phyloP scores from a whole-genome alignment of 1,140 invertebrate species.

The Phymastichus coffea region DNA sequence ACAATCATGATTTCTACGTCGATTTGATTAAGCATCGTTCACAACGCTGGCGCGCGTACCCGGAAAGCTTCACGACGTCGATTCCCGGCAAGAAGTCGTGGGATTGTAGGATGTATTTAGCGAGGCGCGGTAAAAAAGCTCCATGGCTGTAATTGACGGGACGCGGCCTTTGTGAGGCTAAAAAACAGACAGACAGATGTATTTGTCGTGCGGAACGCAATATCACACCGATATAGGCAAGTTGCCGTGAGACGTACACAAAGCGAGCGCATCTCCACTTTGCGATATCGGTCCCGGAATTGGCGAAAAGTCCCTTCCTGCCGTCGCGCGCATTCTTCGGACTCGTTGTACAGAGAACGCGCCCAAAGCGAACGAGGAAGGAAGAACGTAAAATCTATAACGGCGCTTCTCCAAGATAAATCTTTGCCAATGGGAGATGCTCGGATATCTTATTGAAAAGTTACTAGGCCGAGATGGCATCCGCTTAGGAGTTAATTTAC shows the following conservation, averaged over 20 bases:
- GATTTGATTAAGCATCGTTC: too few relatives aligned
- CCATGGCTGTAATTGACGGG: too few relatives aligned
- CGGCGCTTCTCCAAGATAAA: slow-evolving; percentile 13
- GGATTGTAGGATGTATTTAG: too few relatives aligned
- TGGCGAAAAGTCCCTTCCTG: slow-evolving; percentile 18
- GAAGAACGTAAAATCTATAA: slow-evolving; percentile 11
- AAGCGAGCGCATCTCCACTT: background rate
- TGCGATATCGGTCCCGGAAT: background rate
- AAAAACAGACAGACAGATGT: too few relatives aligned
- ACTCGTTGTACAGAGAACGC: background rate
- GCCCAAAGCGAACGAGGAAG: background rate
- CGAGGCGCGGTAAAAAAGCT: too few relatives aligned
- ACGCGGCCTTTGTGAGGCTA: too few relatives aligned
- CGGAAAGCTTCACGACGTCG: too few relatives aligned
- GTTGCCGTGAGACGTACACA: background rate
- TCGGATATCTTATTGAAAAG: background rate
- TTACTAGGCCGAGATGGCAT: background rate
- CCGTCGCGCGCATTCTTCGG: slow-evolving; percentile 1
- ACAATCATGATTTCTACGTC: too few relatives aligned
- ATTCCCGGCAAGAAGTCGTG: too few relatives aligned
- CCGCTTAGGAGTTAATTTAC: too few relatives aligned
- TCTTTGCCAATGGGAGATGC: slow-evolving; percentile 1
- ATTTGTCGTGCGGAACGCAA: too few relatives aligned
- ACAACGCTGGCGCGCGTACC: too few relatives aligned
- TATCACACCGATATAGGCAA: slow-evolving; percentile 19